These are phyloP conservation scores for Drosophila eugracilis DNA, from an alignment of 1,140 invertebrate species.

Conservation along the genomic window DNA sequence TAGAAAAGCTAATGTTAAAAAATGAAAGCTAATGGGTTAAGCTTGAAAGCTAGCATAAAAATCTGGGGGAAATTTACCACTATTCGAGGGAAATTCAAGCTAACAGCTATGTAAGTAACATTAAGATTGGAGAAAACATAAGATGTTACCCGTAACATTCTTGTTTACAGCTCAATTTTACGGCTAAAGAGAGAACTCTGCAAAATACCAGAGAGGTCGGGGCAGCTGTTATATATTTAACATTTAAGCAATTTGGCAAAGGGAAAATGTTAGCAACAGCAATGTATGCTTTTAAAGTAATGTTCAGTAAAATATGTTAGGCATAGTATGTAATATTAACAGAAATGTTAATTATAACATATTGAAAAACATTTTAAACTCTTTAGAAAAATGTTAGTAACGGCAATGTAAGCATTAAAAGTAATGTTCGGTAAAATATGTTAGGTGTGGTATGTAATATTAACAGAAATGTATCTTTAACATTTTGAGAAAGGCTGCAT, in stretches of 20 bases:
- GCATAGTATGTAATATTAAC: not conserved
- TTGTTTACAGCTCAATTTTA: not conserved
- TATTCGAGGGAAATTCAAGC: constrained; percentile 35
- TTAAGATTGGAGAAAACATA: too few species aligned
- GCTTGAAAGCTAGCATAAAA: constrained; percentile 49
- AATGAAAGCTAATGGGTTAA: constrained; percentile 24
- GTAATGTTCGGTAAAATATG: too few species aligned
- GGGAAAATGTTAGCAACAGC: not conserved
- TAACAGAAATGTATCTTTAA: too few species aligned
- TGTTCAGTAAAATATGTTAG: too few species aligned
- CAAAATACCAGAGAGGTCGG: not conserved
- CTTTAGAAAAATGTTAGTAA: not conserved
- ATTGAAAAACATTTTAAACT: not conserved
- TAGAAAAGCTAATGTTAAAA: constrained; percentile 14
- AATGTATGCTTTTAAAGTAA: too few species aligned
- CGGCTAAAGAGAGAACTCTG: not conserved
- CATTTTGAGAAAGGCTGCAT: too few species aligned
- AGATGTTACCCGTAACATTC: too few species aligned
- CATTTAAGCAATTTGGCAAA: constrained; percentile 7
- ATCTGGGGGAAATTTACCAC: constrained; percentile 44
- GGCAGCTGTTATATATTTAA: not conserved
- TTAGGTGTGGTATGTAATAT: too few species aligned
- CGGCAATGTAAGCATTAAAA: too few species aligned
- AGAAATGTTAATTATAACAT: not conserved
- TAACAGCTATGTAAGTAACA: not conserved